Percentiles rank a stretch among this genome's conserved stretches.
phyloP scores from a whole-genome alignment of 2,888 invertebrate species.

The Horisme vitalbata region DNA sequence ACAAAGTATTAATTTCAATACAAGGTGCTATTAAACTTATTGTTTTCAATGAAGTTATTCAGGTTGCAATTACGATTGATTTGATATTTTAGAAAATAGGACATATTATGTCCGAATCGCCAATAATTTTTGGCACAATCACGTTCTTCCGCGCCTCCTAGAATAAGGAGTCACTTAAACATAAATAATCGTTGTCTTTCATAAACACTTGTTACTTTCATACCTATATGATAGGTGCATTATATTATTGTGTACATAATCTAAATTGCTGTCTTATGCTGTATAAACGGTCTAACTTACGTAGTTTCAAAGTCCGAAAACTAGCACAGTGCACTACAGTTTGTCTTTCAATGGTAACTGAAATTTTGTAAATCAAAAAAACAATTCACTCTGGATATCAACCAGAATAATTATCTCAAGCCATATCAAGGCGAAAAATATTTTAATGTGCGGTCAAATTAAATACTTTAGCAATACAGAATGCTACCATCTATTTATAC shows the following conservation, averaged over 20 bases:
- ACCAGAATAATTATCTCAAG: no score
- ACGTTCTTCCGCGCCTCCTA: conserved; percentile 70
- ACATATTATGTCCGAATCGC: conserved; percentile 25
- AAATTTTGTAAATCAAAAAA: no score
- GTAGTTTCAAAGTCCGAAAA: conserved; percentile 19
- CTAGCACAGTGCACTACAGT: conserved; percentile 15
- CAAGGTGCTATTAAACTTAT: conserved; percentile 60
- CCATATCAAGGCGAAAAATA: no score
- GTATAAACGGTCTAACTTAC: conserved; percentile 10
- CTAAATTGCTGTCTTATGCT: conserved; percentile 3
- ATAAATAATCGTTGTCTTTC: conserved; percentile 37
- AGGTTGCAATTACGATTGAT: conserved; percentile 52
- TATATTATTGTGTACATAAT: conserved; percentile 15
- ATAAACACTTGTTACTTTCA: conserved; percentile 46
- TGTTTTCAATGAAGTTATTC: conserved; percentile 45
- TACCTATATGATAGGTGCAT: conserved; percentile 23
- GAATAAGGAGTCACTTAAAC: conserved; percentile 59
- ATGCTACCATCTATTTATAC: no score
- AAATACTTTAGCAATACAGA: no score
- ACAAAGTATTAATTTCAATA: conserved; percentile 73
- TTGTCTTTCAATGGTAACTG: no score
- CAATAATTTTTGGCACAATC: conserved; percentile 58
- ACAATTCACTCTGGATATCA: no score
- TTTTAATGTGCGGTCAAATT: no score
- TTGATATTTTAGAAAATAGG: conserved; percentile 23